phyloP scores from a whole-genome alignment of 2,113 vertebrate genomes.

The Erinaceus europaeus region DNA sequence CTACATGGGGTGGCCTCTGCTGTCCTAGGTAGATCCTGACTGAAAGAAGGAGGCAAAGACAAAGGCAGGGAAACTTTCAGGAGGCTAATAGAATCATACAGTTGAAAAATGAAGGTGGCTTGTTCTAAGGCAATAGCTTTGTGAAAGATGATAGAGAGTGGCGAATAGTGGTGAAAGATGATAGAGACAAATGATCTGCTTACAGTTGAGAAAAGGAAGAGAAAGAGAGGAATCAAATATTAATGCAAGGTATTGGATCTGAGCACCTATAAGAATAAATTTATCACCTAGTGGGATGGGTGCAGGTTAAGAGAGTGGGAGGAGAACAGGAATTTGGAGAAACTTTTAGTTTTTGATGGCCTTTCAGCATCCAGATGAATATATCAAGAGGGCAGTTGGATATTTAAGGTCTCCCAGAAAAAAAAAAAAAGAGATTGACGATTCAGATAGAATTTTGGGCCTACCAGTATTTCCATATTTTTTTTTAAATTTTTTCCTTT shows the following conservation, averaged over 20 bases:
- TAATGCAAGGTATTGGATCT: neutral
- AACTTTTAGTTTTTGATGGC: neutral
- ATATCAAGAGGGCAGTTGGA: neutral
- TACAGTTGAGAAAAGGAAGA: neutral
- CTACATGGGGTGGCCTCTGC: neutral
- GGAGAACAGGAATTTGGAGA: neutral
- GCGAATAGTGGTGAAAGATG: neutral
- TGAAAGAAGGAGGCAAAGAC: neutral
- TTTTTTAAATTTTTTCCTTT: too few species aligned
- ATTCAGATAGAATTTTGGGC: neutral
- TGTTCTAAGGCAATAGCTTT: neutral
- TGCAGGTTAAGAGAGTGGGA: neutral
- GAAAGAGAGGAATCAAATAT: neutral
- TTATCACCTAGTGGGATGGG: neutral
- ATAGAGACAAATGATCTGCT: neutral
- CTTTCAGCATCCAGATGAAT: neutral
- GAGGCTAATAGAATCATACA: neutral
- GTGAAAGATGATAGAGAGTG: neutral
- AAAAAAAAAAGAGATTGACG: neutral
- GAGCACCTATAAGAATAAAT: neutral
- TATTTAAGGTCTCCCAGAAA: neutral
- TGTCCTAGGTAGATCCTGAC: neutral
- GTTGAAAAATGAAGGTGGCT: constrained; percentile 3
- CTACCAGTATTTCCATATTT: too few species aligned
- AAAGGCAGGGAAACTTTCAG: neutral